A percentile compares a stretch with the other conserved stretches of the same genome.
These are phyloP conservation scores for Balanococcus diminutus DNA, from an alignment of 2,888 invertebrate species.

Conservation along the genomic window DNA sequence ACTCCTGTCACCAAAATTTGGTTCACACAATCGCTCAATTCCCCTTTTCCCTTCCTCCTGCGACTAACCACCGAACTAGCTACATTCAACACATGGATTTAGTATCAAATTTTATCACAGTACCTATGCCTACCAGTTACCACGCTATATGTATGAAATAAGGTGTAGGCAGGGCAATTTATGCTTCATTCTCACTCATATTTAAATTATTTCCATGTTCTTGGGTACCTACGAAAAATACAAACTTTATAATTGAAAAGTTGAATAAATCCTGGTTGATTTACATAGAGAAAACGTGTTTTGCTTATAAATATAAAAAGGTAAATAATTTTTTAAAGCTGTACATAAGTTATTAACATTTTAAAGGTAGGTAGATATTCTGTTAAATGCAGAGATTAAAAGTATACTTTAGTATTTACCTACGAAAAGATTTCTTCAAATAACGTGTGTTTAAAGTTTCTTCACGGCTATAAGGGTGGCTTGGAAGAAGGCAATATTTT, in stretches of 20 bases:
- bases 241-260: constrained; percentile 21
- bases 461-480: not conserved
- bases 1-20: too few species aligned
- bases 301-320: constrained; percentile 21
- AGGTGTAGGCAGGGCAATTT: not conserved
- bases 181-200: constrained; percentile 2
- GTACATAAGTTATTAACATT: constrained; percentile 3
- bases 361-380: not conserved
- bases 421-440: not conserved
- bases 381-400: not conserved
- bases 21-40: too few species aligned
- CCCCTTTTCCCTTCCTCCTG: too few species aligned
- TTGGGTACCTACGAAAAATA: not conserved
- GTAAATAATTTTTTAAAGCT: not conserved
- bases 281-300: constrained; percentile 26
- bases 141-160: not conserved
- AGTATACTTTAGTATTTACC: not conserved
- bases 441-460: constrained; percentile 20
- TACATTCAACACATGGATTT: not conserved
- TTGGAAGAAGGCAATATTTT: not conserved
- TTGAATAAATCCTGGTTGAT: constrained; percentile 4
- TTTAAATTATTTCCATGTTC: not conserved
- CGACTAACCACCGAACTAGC: too few species aligned
- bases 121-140: not conserved
- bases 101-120: too few species aligned